These are phyloP conservation scores for Spodoptera litura DNA, from an alignment of 1,140 invertebrate genomes.

Conservation along the genomic window DNA sequence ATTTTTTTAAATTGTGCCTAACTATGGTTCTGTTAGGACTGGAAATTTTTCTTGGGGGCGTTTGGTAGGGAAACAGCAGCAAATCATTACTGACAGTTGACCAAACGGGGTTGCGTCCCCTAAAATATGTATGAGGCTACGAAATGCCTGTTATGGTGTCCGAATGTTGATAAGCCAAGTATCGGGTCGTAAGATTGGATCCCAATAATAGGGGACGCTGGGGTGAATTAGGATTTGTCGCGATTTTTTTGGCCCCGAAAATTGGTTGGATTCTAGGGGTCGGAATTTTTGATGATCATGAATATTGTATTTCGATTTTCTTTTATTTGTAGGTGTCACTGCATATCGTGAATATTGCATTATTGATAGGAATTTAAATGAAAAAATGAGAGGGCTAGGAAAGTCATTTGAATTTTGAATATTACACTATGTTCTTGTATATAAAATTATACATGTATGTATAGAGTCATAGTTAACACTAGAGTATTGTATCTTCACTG, in stretches of 20 bases:
- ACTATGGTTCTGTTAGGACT: slow-evolving; percentile 55
- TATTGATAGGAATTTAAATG: slow-evolving; percentile 6
- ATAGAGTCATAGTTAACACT: too few relatives aligned
- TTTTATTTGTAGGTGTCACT: slow-evolving; percentile 42
- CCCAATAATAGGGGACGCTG: slow-evolving; percentile 67
- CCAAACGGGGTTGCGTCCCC: slow-evolving; percentile 78
- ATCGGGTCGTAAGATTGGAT: slow-evolving; percentile 79
- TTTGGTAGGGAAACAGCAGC: slow-evolving; percentile 75
- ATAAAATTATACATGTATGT: too few relatives aligned
- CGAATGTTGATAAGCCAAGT: slow-evolving; percentile 85
- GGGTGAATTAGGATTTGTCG: slow-evolving; percentile 77
- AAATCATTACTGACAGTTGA: slow-evolving; percentile 86
- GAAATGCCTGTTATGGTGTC: slow-evolving; percentile 85
- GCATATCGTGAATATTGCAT: slow-evolving; percentile 35
- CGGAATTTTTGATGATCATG: slow-evolving; percentile 56
- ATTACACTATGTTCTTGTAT: too few relatives aligned
- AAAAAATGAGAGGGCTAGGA: background rate
- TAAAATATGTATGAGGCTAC: slow-evolving; percentile 85
- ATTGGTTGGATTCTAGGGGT: slow-evolving; percentile 59
- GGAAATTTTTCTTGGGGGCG: slow-evolving; percentile 69
- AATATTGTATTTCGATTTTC: slow-evolving; percentile 49
- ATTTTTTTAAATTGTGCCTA: background rate
- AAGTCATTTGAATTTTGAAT: background rate
- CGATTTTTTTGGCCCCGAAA: slow-evolving; percentile 60
- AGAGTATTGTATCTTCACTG: too few relatives aligned